Conservation (phyloP, 2,888 invertebrate species). For the Mesorhabditis belari region DNA sequence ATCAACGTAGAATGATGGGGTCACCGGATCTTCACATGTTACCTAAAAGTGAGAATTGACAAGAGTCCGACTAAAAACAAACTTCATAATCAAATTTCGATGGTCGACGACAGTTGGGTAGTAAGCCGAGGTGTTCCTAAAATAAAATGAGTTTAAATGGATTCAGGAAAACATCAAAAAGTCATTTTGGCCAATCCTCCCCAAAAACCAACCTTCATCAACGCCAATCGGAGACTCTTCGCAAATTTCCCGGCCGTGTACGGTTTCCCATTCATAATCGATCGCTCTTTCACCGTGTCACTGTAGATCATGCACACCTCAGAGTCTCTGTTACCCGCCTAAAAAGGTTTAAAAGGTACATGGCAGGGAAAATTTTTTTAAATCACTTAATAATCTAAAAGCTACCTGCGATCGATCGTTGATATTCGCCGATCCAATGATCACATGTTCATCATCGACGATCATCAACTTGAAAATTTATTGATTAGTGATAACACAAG, state of each 20-base stretch:
- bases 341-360: neutral
- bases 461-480: slow-evolving; percentile 89
- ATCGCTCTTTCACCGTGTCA: slow-evolving; percentile 64
- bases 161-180: neutral
- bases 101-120: slow-evolving; percentile 55
- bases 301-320: slow-evolving; percentile 72
- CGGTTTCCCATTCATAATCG: slow-evolving; percentile 73
- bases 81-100: slow-evolving; percentile 24
- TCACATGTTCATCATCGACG: slow-evolving; percentile 78
- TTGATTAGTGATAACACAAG: no score
- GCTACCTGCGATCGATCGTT: slow-evolving; percentile 84
- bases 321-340: slow-evolving; percentile 77
- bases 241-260: slow-evolving; percentile 81
- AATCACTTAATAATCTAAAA: neutral
- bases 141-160: slow-evolving; percentile 1
- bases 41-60: slow-evolving; percentile 35
- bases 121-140: slow-evolving; percentile 76
- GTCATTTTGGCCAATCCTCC: neutral
- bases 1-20: slow-evolving; percentile 74
- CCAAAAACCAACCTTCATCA: slow-evolving; percentile 63
- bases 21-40: slow-evolving; percentile 66
- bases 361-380: neutral
- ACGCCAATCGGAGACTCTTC: slow-evolving; percentile 72
- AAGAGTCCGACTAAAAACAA: neutral
- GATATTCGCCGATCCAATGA: slow-evolving; percentile 95